A percentile compares a stretch with the other conserved stretches of the same genome.
Evolutionary conservation across 2,797 vertebrate species (phyloP).

Genomic region (Poeciliopsis turneri): DNA sequence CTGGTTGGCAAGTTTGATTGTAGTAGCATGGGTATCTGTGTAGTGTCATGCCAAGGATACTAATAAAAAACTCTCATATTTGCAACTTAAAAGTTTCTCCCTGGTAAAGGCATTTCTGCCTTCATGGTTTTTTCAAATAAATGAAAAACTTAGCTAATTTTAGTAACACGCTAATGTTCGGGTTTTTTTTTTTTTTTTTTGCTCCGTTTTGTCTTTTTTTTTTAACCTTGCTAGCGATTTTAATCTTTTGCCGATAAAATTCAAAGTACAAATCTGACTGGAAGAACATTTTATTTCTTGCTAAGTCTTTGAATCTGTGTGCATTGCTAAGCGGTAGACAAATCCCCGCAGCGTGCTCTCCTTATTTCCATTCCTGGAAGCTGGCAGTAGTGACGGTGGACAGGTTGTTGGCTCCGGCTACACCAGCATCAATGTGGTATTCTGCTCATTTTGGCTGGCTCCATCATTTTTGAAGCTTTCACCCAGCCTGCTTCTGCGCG

Average conservation of each 20-base stretch:
- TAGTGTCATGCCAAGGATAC: not conserved
- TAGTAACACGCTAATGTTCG: not conserved
- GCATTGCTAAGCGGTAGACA: too few relatives aligned
- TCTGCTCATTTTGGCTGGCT: not conserved
- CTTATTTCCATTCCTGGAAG: not conserved
- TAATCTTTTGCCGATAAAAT: not conserved
- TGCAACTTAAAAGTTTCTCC: not conserved
- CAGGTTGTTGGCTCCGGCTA: slow-evolving; percentile 1
- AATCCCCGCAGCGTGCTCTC: not conserved
- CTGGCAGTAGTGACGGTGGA: not conserved
- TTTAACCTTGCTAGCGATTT: not conserved
- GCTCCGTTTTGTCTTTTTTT: not conserved
- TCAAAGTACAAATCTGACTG: not conserved
- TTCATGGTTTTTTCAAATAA: not conserved
- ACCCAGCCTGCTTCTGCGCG: not conserved
- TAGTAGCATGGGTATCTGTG: not conserved
- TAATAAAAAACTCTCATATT: not conserved
- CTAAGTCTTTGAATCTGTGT: not conserved
- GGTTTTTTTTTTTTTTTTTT: not conserved
- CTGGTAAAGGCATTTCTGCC: not conserved
- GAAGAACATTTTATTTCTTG: not conserved
- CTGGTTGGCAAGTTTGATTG: not conserved
- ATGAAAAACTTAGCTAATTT: not conserved
- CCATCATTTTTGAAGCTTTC: not conserved
- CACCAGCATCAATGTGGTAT: not conserved